These are phyloP conservation scores for Pseudolaguvia tuberculata DNA, from an alignment of 2,113 vertebrate genomes.

Conservation along the genomic window DNA sequence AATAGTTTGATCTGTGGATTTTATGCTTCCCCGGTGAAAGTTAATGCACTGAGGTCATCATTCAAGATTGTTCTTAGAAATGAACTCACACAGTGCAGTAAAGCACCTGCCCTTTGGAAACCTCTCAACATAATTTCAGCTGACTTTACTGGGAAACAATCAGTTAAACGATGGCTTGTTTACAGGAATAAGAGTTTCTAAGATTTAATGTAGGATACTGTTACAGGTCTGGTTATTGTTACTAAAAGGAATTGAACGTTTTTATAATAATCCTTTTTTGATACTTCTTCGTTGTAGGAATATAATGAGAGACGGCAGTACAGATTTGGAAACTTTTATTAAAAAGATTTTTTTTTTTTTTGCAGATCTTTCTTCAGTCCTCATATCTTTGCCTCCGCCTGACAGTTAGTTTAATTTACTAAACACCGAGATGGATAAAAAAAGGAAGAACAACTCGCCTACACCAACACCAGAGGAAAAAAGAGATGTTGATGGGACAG, in stretches of 20 bases:
- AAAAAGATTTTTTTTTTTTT: background rate
- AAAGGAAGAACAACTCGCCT: conserved; percentile 32
- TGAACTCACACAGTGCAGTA: conserved; percentile 47
- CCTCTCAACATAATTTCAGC: conserved; percentile 29
- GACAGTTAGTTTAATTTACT: background rate
- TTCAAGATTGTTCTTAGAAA: conserved; percentile 45
- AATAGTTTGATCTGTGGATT: conserved; percentile 29
- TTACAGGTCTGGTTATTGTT: background rate
- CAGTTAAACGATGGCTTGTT: conserved; percentile 21
- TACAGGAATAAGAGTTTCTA: background rate
- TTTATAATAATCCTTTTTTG: background rate
- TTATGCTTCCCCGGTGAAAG: conserved; percentile 42
- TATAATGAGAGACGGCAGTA: conserved; percentile 16
- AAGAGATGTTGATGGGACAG: conserved; percentile 22
- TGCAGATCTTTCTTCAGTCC: background rate
- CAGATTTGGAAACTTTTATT: background rate
- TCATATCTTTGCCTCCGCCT: background rate
- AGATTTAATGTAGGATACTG: background rate
- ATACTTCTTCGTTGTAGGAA: background rate
- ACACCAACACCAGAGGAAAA: conserved; percentile 23
- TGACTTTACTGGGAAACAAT: conserved; percentile 12
- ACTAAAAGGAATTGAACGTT: background rate
- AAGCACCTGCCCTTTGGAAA: conserved; percentile 49
- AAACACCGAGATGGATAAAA: conserved; percentile 46
- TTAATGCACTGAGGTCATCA: conserved; percentile 47